phyloP scores from a whole-genome alignment of 2,888 invertebrate species.

The Dynastes grantii region DNA sequence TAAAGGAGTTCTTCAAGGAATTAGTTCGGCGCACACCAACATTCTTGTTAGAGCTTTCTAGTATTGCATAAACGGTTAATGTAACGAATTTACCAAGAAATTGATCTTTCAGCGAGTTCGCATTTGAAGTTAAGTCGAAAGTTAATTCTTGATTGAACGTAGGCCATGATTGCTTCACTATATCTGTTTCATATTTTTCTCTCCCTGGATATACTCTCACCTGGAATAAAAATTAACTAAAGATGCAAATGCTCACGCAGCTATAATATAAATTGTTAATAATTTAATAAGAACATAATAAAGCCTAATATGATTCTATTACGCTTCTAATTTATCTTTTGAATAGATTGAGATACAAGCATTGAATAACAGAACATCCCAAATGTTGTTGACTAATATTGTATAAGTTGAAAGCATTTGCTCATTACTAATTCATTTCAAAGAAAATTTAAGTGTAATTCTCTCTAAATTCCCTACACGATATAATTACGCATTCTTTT shows the following conservation, averaged over 20 bases:
- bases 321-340: too few relatives aligned
- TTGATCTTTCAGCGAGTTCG: conserved; percentile 73
- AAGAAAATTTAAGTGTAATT: too few relatives aligned
- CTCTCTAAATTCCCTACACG: too few relatives aligned
- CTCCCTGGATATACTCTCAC: conserved; percentile 85
- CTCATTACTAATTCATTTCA: too few relatives aligned
- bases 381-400: not conserved
- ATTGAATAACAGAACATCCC: not conserved
- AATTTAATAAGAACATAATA: too few relatives aligned
- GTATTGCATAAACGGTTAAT: conserved; percentile 79
- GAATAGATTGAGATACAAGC: too few relatives aligned
- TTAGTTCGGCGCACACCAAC: conserved; percentile 58
- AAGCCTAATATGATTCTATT: too few relatives aligned
- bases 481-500: too few relatives aligned
- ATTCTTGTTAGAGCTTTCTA: conserved; percentile 73
- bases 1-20: conserved; percentile 48
- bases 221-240: conserved; percentile 70
- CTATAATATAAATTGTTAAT: too few relatives aligned
- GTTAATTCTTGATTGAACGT: conserved; percentile 86
- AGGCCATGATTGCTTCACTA: conserved; percentile 85
- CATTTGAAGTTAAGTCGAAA: conserved; percentile 75
- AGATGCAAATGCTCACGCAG: too few relatives aligned
- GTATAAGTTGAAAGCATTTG: too few relatives aligned
- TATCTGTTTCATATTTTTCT: conserved; percentile 82
- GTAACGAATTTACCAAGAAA: conserved; percentile 80